These are phyloP conservation scores for Nymphalis io DNA, from an alignment of 1,140 invertebrate species.

Conservation along the genomic window DNA sequence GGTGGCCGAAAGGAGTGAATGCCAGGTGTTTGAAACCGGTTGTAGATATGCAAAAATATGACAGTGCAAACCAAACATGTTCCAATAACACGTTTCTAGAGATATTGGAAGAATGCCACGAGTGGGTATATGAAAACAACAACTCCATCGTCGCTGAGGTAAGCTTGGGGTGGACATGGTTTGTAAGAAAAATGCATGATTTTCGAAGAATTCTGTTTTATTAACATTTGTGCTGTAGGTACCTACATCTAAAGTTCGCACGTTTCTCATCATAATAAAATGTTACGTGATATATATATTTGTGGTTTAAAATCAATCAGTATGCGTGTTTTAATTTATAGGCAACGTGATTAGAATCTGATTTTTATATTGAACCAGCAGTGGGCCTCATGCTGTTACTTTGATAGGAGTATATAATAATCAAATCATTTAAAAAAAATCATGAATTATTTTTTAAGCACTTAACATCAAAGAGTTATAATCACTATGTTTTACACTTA, in stretches of 20 bases:
- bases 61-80: constrained; percentile 46
- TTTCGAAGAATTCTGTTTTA: neutral
- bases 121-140: constrained; percentile 64
- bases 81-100: constrained; percentile 52
- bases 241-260: neutral
- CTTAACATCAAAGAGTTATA: too few species aligned
- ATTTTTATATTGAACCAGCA: too few species aligned
- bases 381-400: too few species aligned
- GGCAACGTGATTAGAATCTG: too few species aligned
- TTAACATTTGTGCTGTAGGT: neutral
- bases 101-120: constrained; percentile 52
- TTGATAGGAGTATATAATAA: too few species aligned
- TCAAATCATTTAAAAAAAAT: too few species aligned
- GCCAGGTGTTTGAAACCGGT: constrained; percentile 58
- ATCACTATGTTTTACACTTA: too few species aligned
- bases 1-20: constrained; percentile 61
- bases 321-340: too few species aligned
- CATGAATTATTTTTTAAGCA: too few species aligned
- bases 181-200: neutral
- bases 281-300: neutral
- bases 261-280: neutral
- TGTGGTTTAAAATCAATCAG: too few species aligned
- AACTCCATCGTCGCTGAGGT: constrained; percentile 64
- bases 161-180: constrained; percentile 27
- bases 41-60: constrained; percentile 42